phyloP scores from a whole-genome alignment of 1,140 invertebrate genomes.

The Zaprionus davidi region DNA sequence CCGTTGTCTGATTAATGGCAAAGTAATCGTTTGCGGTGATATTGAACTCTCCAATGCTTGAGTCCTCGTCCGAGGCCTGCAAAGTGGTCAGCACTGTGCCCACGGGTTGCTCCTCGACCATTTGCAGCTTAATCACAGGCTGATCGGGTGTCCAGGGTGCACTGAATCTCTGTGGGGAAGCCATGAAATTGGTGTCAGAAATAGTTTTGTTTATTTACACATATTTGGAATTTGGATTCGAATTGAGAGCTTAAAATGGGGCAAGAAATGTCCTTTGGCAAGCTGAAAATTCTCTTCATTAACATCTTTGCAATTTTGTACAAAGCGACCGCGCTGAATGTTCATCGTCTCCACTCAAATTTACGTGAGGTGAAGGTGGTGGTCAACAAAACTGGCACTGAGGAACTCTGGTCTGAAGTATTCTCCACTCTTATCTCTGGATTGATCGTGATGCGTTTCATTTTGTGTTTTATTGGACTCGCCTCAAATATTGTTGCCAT shows the following conservation, averaged over 20 bases:
- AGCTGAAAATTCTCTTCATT: slow-evolving; percentile 62
- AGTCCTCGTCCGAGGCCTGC: slow-evolving; percentile 92
- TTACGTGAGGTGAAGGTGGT: slow-evolving; percentile 47
- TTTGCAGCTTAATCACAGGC: slow-evolving; percentile 88
- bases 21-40: slow-evolving; percentile 88
- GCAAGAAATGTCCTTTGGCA: slow-evolving; percentile 40
- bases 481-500: slow-evolving; percentile 70
- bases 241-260: slow-evolving; percentile 2
- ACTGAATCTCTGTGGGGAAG: slow-evolving; percentile 85
- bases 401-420: slow-evolving; percentile 60
- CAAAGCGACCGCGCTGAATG: slow-evolving; percentile 62
- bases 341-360: slow-evolving; percentile 54
- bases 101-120: slow-evolving; percentile 93
- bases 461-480: slow-evolving; percentile 60
- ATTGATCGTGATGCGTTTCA: slow-evolving; percentile 57
- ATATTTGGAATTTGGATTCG: not conserved
- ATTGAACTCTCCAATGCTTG: slow-evolving; percentile 90
- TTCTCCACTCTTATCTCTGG: slow-evolving; percentile 52
- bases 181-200: slow-evolving; percentile 40
- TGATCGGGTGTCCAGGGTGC: slow-evolving; percentile 90
- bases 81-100: slow-evolving; percentile 92
- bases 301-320: slow-evolving; percentile 66
- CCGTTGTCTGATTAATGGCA: slow-evolving; percentile 90
- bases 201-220: too few relatives aligned
- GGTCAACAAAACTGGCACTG: slow-evolving; percentile 24